Conservation (phyloP, 2,888 invertebrate species). For the Acronicta alni region DNA sequence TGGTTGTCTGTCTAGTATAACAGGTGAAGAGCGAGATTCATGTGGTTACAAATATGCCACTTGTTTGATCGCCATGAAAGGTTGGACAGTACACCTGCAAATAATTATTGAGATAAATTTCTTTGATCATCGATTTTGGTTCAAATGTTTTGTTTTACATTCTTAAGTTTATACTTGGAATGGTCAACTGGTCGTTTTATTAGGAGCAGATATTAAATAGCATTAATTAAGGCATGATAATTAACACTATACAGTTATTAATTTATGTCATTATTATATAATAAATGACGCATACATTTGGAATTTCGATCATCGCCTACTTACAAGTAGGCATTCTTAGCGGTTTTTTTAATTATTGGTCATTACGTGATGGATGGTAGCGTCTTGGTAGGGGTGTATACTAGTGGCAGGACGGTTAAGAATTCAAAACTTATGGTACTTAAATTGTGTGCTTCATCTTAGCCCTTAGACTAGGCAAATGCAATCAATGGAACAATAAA, state of each 20-base stretch:
- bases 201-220: background rate
- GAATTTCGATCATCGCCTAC: slow-evolving; percentile 1
- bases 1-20: slow-evolving; percentile 20
- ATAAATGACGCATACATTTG: slow-evolving; percentile 4
- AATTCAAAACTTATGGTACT: no score
- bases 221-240: background rate
- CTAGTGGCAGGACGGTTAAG: no score
- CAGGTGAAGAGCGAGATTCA: slow-evolving; percentile 25
- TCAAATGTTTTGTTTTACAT: slow-evolving; percentile 5
- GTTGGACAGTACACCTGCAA: slow-evolving; percentile 21
- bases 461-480: no score
- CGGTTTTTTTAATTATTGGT: slow-evolving; percentile 8
- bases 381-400: no score
- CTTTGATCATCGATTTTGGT: background rate
- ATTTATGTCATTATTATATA: slow-evolving; percentile 1
- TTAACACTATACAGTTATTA: slow-evolving; percentile 8
- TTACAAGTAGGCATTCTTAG: slow-evolving; percentile 3
- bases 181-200: background rate
- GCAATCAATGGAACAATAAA: no score
- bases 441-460: no score
- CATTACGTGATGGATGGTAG: slow-evolving; percentile 1
- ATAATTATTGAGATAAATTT: background rate
- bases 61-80: slow-evolving; percentile 35
- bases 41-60: slow-evolving; percentile 25
- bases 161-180: slow-evolving; percentile 2